Percentiles rank a stretch among this genome's conserved stretches.
Conservation (phyloP, 1,140 invertebrate genomes). For the Brachionus paranguensis region DNA sequence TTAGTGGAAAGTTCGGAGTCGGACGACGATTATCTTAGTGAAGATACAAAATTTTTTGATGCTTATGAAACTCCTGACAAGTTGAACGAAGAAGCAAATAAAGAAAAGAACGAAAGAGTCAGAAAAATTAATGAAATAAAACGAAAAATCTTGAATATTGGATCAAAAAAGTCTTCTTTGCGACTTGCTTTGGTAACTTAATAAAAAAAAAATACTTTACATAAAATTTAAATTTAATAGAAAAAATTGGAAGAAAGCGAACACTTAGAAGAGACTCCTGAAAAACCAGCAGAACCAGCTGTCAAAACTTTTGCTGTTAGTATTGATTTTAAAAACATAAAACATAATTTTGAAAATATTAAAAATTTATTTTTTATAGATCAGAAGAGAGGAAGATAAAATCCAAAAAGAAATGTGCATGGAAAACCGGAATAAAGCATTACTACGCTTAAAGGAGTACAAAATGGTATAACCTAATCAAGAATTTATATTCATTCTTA, state of each 20-base stretch:
- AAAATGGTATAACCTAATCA: not conserved
- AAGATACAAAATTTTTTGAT: constrained; percentile 34
- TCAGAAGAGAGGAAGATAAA: constrained; percentile 27
- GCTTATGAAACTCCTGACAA: constrained; percentile 16
- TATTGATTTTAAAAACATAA: not conserved
- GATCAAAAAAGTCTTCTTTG: constrained; percentile 21
- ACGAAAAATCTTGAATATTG: not conserved
- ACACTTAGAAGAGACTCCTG: not conserved
- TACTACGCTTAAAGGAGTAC: constrained; percentile 13
- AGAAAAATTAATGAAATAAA: not conserved
- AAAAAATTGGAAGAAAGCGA: not conserved
- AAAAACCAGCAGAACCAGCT: not conserved
- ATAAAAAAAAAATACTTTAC: not conserved
- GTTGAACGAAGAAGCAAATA: not conserved
- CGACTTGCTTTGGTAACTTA: constrained; percentile 16
- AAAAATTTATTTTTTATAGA: not conserved
- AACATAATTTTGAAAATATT: not conserved
- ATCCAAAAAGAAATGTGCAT: constrained; percentile 16
- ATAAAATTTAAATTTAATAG: not conserved
- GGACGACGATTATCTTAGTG: constrained; percentile 10
- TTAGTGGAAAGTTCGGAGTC: not conserved
- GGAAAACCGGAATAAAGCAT: constrained; percentile 28
- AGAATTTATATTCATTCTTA: not conserved
- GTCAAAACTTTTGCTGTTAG: not conserved
- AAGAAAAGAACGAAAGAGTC: not conserved